Base-by-base conservation (phyloP, 2,888 invertebrate genomes). In the Sepioteuthis lessoniana region DNA sequence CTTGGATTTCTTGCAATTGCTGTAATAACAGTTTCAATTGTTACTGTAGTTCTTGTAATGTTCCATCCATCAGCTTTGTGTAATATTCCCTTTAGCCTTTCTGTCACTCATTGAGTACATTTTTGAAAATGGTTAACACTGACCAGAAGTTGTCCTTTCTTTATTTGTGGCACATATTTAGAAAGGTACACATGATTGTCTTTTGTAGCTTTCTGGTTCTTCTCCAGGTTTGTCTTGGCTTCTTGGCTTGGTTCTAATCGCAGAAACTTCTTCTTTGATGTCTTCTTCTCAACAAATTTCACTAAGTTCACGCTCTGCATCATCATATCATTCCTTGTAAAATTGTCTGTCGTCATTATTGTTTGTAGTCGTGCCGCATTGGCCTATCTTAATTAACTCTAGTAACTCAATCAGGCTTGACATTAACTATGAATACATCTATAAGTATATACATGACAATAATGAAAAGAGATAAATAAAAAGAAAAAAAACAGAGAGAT, bases 401-500 rank as follows among this genome's bases (percentile, higher is more conserved):
- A n/a, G 76, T 76, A 76, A 76, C 76, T 76, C n/a, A 76, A 76
- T 76, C 76, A 76, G 76, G n/a, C 76, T 76, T 76, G 76, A 35
- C 76, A 76, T n/a, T n/a, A n/a, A n/a, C n/a, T 25, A 76, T 76
- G n/a, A n/a, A 76, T 76, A 76, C n/a, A 35, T n/a, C n/a, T 16
- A 76, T n/a, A 76, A 4, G n/a, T n/a, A 76, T n/a, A 76, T n/a
- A 76, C n/a, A 76, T 16, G n/a, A 55, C 55, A 55, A 55, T n/a
- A 76, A 76, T n/a, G n/a, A 76, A 76, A 76, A 76, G n/a, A 76
- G 76, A n/a, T n/a, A 76, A 76, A 76, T 76, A 16, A 76, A 76
- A 13, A 76, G 13, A 60, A 5, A 60, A 28, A 31, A n/a, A 35
- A n/a, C 10, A 10, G n/a, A 10, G 76, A n/a, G n/a, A n/a, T 25